These are phyloP conservation scores for Chloroclysta siterata DNA, from an alignment of 2,888 invertebrate species.

Conservation along the genomic window DNA sequence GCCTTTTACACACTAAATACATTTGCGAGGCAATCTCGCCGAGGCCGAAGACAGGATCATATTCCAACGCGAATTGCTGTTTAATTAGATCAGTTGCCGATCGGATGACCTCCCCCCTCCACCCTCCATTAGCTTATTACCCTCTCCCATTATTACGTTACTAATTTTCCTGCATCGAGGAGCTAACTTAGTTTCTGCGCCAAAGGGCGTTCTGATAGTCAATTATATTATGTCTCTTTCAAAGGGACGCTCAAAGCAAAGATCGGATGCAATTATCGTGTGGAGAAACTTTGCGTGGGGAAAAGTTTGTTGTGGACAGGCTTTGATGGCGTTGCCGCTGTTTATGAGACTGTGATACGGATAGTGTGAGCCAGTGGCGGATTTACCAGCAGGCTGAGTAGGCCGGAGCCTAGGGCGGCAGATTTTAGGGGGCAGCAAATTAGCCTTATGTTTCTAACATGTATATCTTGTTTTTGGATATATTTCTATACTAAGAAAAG, in stretches of 20 bases:
- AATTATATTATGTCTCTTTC: conserved; percentile 80
- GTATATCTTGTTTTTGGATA: no score
- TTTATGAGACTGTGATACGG: conserved; percentile 3
- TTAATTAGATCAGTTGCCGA: conserved; percentile 72
- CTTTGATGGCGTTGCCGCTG: conserved; percentile 13
- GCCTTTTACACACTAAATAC: conserved; percentile 50
- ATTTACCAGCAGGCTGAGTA: no score
- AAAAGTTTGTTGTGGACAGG: conserved; percentile 35
- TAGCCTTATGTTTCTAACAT: no score
- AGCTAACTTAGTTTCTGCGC: conserved; percentile 78
- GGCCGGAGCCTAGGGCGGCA: no score
- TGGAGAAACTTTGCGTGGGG: conserved; percentile 61
- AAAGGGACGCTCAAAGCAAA: conserved; percentile 72
- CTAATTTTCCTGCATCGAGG: conserved; percentile 80
- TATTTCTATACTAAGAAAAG: no score
- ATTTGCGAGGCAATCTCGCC: conserved; percentile 60
- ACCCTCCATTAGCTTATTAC: conserved; percentile 80
- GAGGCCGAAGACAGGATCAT: conserved; percentile 59
- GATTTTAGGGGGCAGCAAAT: no score
- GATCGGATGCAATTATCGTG: conserved; percentile 73
- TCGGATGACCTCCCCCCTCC: conserved; percentile 69
- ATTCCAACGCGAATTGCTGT: conserved; percentile 67
- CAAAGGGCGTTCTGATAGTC: conserved; percentile 82
- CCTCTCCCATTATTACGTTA: conserved; percentile 78
- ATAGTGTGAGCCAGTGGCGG: no score